Percentiles rank a stretch among this genome's conserved stretches.
Conservation (phyloP, 2,113 vertebrate genomes). For the Onychorhynchus coronatus region DNA sequence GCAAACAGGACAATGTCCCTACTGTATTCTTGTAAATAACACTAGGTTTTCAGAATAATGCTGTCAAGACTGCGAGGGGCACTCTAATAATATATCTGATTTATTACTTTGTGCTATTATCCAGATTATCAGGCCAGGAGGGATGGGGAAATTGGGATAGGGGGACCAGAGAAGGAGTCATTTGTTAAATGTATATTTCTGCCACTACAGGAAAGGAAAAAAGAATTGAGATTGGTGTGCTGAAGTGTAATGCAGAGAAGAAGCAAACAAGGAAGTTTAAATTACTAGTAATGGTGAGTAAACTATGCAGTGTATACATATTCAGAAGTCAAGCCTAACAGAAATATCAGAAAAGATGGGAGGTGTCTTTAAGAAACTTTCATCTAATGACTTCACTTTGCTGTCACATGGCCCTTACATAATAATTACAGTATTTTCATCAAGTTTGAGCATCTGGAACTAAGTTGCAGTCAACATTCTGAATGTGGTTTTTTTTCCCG, state of each 20-base stretch:
- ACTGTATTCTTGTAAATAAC: neutral
- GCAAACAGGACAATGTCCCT: neutral
- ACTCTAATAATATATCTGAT: neutral
- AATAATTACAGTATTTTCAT: neutral
- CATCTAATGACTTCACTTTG: neutral
- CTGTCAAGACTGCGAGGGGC: neutral
- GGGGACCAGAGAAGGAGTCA: neutral
- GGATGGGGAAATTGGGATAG: neutral
- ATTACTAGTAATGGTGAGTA: neutral
- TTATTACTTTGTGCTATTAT: neutral
- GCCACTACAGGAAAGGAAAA: neutral
- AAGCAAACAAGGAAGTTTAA: neutral
- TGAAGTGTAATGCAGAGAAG: neutral
- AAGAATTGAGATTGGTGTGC: neutral
- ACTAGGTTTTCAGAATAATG: neutral
- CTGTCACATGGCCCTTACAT: neutral
- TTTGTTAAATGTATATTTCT: neutral
- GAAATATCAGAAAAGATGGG: neutral
- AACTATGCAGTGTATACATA: neutral
- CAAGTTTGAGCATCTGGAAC: neutral
- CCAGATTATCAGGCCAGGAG: rapidly evolving
- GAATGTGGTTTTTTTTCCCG: neutral
- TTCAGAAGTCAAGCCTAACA: neutral
- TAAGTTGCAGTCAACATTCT: neutral
- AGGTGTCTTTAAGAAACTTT: neutral